Base-by-base conservation (phyloP, 2,888 invertebrate species). In the Dysmachus trigonus region DNA sequence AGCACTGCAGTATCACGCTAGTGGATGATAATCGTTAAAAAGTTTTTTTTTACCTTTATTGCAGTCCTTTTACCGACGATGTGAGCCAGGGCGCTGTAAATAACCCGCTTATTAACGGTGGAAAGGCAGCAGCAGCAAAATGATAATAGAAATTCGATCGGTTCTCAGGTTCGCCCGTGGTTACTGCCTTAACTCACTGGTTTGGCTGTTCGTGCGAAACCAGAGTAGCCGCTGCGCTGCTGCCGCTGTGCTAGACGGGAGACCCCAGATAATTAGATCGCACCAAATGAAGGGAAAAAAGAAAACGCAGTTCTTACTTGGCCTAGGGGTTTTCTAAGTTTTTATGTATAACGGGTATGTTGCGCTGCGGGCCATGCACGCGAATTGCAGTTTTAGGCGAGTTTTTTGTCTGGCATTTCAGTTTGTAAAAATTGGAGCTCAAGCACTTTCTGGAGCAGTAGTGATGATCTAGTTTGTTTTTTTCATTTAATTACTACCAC, bases 101-200 rank as follows among this genome's bases (percentile, higher is more conserved):
- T 62, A 62, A 27, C 62, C 27, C 62, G 62, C 62, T 62, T 62
- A 62, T 62, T 62, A 62, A 62, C 27, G 62, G 62, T 62, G 62
- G 62, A 62, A 62, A 62, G 62, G 62, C 62, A 62, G 27, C 62
- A 62, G 27, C 62, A 62, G 62, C 27, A 62, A 62, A 81, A 81
- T 51, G 47, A 79, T 81, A 81, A 81, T 81, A 81, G 81, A 81
- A 81, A 81, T 62, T 81, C 81, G 81, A 81, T 81, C 81, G 41
- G 62, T 62, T 10, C 62, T 62, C 81, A 62, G 53, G 33, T 81
- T 81, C 47, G 53, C 62, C 62, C 62, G 81, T 81, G 81, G 81
- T 81, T 81, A 33, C 81, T 47, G 47, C 47, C n/a, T 47, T 51
- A 81, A 81, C 81, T 81, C n/a, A 30, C 79, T 73, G 73, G 62